phyloP scores from a whole-genome alignment of 1,140 invertebrate genomes.

The Oryzaephilus surinamensis region DNA sequence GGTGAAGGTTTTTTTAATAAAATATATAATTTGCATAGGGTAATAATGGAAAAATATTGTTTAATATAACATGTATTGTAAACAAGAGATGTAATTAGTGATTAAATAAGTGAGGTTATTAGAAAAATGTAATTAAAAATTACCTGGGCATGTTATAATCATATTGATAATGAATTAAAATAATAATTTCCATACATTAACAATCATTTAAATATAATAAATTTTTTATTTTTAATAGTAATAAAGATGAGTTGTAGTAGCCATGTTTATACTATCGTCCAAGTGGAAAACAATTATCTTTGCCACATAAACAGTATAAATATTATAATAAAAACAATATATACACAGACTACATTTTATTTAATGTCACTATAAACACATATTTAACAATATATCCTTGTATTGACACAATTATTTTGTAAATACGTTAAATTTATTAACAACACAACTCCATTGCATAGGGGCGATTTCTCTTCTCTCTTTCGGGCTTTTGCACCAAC shows the following conservation, averaged over 20 bases:
- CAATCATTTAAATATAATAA: constrained; percentile 16
- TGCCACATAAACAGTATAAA: constrained; percentile 24
- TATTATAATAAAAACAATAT: constrained; percentile 1
- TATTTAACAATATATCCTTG: too few relatives aligned
- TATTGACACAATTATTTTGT: too few relatives aligned
- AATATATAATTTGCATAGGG: too few relatives aligned
- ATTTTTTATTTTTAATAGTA: background rate
- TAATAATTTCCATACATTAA: constrained; percentile 10
- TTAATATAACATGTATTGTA: too few relatives aligned
- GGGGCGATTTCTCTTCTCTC: constrained; percentile 19
- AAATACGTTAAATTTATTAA: too few relatives aligned
- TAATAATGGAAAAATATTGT: too few relatives aligned
- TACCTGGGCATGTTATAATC: constrained; percentile 25
- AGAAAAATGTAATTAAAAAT: constrained; percentile 13
- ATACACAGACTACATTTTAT: constrained; percentile 6
- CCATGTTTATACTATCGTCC: constrained; percentile 31
- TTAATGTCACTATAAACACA: too few relatives aligned
- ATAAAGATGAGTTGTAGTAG: constrained; percentile 18
- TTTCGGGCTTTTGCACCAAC: constrained; percentile 21
- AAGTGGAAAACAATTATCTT: constrained; percentile 25
- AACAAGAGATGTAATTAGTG: constrained; percentile 3
- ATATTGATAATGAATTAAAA: constrained; percentile 16
- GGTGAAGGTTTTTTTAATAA: too few relatives aligned
- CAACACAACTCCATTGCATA: too few relatives aligned
- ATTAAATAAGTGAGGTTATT: constrained; percentile 9